Evolutionary conservation across 2,797 vertebrate genomes (phyloP), one percentile per base, ranked within the genome.

Genomic region (Notoglanidium macrostoma): DNA sequence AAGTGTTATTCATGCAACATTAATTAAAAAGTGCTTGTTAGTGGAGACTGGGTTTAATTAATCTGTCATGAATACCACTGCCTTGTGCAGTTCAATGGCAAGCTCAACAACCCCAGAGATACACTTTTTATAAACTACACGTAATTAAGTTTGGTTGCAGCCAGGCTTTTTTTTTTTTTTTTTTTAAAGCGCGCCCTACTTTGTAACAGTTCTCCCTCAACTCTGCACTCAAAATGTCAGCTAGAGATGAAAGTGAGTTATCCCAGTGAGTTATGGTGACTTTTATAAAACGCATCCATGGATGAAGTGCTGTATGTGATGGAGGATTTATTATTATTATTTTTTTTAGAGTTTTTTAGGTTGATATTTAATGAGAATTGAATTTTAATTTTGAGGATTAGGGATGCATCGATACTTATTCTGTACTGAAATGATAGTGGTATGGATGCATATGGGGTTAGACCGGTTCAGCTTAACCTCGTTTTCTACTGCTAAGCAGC

Each of bases 21-120:
- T 80, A 79, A 85, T 77, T 84, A 72, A 85, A 79, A 83, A 83
- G 54, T 44, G 80, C 87, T 88, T 85, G 80, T 89, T 84, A 89
- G 80, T 74, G 74, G n/a, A 81, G 81, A 86, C 54, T 89, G 80
- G 44, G 44, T 57, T 83, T 82, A 88, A 85, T 90, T 83, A 87
- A 73, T 73, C 70, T 88, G 82, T 87, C 85, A 85, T 83, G 87
- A 44, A 63, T 59, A 61, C 32, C 7, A 61, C 70, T 68, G 65
- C 67, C 49, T 87, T 57, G 57, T 83, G 67, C 78, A 44, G 32
- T 29, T 29, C 73, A 21, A 54, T 55, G 40, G 51, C 84, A 81
- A 32, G 46, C 3, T 0, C 17, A 54, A 84, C 19, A 72, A 81
- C 23, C 78, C 57, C 78, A 78, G 29, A 78, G 54, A 78, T 40